These are phyloP conservation scores for Basileuterus tristriatus DNA, from an alignment of 2,797 vertebrate genomes.

Conservation along the genomic window DNA sequence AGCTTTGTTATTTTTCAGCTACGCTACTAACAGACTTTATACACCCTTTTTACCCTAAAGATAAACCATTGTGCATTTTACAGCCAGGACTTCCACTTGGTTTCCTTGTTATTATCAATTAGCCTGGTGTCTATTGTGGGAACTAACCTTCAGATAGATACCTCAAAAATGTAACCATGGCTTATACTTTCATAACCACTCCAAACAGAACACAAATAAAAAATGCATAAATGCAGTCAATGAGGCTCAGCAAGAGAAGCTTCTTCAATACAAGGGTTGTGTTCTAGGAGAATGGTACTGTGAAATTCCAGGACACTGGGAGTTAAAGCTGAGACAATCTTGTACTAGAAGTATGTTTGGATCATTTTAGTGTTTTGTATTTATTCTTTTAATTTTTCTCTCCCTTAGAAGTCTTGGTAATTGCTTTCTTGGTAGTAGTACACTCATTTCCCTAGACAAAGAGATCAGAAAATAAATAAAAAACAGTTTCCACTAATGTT, in stretches of 20 bases:
- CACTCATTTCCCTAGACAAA: not conserved
- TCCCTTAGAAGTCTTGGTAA: constrained; percentile 32
- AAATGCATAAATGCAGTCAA: not conserved
- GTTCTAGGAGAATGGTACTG: not conserved
- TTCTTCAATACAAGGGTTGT: not conserved
- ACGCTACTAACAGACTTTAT: not conserved
- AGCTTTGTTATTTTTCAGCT: not conserved
- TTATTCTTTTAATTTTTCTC: constrained; percentile 50
- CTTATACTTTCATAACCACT: not conserved
- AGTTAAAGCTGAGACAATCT: not conserved
- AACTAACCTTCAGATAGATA: not conserved
- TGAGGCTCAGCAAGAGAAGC: not conserved
- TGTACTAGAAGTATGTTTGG: not conserved
- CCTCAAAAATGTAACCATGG: not conserved
- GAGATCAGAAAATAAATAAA: constrained; percentile 25
- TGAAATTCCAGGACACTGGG: not conserved
- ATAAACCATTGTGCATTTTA: not conserved
- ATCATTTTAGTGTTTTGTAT: not conserved
- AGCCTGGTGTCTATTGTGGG: not conserved
- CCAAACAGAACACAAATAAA: not conserved
- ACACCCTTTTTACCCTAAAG: not conserved
- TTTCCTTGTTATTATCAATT: not conserved
- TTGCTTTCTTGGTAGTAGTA: constrained; percentile 22
- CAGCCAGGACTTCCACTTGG: not conserved
- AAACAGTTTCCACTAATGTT: not conserved